A percentile compares a stretch with the other conserved stretches of the same genome.
phyloP scores from a whole-genome alignment of 2,888 invertebrate genomes.

The Coremacera marginata region DNA sequence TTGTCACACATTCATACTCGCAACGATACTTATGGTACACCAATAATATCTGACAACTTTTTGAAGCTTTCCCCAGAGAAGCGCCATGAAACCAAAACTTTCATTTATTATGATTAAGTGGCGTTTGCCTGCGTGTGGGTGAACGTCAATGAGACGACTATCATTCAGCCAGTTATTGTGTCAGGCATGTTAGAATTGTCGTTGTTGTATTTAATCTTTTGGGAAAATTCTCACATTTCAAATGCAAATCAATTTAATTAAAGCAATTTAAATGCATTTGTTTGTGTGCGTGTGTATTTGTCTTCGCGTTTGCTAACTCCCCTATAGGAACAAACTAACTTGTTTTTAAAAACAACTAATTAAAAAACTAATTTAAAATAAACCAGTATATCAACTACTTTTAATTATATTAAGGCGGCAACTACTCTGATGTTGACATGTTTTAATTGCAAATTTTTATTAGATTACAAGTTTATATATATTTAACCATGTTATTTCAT shows the following conservation, averaged over 20 bases:
- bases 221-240: conserved; percentile 23
- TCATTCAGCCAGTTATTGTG: background rate
- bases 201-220: conserved; percentile 4
- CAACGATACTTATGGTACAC: background rate
- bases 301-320: background rate
- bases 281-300: background rate
- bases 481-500: no score
- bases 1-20: no score
- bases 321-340: no score
- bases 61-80: conserved; percentile 23
- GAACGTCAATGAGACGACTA: background rate
- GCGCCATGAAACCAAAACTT: conserved; percentile 13
- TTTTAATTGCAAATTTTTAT: no score
- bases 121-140: background rate
- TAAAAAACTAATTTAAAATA: no score
- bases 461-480: no score
- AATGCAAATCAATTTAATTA: conserved; percentile 29
- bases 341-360: no score
- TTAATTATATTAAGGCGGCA: no score
- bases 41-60: conserved; percentile 30
- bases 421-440: no score
- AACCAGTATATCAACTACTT: no score
- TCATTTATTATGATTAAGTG: conserved; percentile 32
- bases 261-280: conserved; percentile 18
- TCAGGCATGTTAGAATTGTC: background rate